A percentile compares a stretch with the other conserved stretches of the same genome.
Evolutionary conservation across 2,113 vertebrate species (phyloP).

Genomic region (Accipiter cooperii): DNA sequence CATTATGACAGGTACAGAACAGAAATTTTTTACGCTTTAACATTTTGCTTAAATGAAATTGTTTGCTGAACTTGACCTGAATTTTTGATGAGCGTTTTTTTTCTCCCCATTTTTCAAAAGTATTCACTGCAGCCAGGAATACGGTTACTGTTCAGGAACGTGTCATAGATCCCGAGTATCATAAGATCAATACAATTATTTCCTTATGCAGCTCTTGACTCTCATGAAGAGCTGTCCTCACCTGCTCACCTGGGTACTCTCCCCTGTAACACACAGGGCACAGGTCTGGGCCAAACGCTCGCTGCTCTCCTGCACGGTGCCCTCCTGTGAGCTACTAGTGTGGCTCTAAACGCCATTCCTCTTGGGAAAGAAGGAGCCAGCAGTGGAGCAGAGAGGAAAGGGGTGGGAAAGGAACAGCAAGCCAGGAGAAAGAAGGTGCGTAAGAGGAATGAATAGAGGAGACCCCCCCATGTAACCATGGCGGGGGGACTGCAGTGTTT

Average conservation of each 20-base stretch:
- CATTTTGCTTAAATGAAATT: background rate
- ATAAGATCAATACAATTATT: background rate
- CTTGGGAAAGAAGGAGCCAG: background rate
- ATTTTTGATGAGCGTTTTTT: background rate
- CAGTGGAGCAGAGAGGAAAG: background rate
- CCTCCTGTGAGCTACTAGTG: background rate
- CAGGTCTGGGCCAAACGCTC: background rate
- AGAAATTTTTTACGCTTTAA: background rate
- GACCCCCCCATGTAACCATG: no score
- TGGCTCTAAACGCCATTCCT: background rate
- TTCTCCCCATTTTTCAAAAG: background rate
- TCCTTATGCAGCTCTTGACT: background rate
- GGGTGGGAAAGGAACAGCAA: background rate
- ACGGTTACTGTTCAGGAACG: background rate
- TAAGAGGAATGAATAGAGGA: background rate
- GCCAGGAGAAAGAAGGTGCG: background rate
- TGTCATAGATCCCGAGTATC: background rate
- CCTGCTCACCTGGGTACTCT: background rate
- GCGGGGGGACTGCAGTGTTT: background rate
- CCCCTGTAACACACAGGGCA: background rate
- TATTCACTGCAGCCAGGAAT: background rate
- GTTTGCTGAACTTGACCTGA: background rate
- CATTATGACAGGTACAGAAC: background rate
- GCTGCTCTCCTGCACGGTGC: background rate
- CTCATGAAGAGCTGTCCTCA: background rate